Evolutionary conservation across 2,888 invertebrate genomes (phyloP).

Genomic region (Ophion slaviceki): DNA sequence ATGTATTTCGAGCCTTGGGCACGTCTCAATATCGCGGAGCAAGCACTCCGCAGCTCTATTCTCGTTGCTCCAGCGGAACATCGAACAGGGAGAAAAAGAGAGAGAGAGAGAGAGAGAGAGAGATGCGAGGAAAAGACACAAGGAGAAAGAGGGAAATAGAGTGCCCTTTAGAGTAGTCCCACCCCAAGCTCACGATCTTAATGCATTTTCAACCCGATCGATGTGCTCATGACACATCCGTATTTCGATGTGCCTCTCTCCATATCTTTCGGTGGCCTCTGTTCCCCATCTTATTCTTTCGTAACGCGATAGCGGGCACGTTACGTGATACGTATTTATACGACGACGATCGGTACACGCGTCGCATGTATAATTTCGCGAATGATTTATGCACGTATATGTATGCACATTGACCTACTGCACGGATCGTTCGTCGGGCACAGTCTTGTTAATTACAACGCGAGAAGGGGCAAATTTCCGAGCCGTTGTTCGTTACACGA

Average conservation of each 20-base stretch:
- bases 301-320: conserved; percentile 45
- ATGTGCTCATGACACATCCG: conserved; percentile 23
- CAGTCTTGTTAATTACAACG: conserved; percentile 37
- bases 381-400: conserved; percentile 15
- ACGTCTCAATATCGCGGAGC: conserved; percentile 64
- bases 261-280: conserved; percentile 13
- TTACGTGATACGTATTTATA: neutral
- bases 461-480: conserved; percentile 12
- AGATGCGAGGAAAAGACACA: neutral
- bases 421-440: conserved; percentile 4
- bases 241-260: conserved; percentile 25
- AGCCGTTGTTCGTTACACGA: conserved; percentile 8
- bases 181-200: conserved; percentile 47
- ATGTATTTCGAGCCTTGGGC: conserved; percentile 68
- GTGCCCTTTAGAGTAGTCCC: no score
- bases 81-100: conserved; percentile 47
- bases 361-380: conserved; percentile 47
- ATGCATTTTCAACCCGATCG: conserved; percentile 45
- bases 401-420: neutral
- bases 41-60: conserved; percentile 53
- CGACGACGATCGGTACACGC: conserved; percentile 19
- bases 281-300: conserved; percentile 22
- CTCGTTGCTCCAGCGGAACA: conserved; percentile 61
- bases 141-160: conserved; percentile 7
- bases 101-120: conserved; percentile 22